A percentile compares a stretch with the other conserved stretches of the same genome.
These are phyloP conservation scores for Ruditapes philippinarum DNA, from an alignment of 1,140 invertebrate genomes.

Conservation along the genomic window DNA sequence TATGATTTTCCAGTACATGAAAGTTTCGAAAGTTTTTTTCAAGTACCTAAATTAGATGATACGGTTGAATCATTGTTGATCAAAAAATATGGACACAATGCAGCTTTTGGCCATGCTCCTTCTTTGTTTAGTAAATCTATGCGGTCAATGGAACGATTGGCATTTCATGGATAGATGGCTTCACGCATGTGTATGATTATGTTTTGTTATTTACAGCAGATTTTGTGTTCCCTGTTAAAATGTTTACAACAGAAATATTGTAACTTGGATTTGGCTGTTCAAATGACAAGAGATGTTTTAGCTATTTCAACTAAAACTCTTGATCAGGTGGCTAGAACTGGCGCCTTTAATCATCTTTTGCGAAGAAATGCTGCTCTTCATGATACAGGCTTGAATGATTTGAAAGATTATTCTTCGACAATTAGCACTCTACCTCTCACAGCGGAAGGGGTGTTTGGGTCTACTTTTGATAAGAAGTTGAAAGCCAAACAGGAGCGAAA, in stretches of 20 bases:
- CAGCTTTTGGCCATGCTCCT: too few relatives aligned
- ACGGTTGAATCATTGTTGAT: too few relatives aligned
- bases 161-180: constrained; percentile 4
- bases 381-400: constrained; percentile 21
- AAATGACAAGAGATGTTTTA: constrained; percentile 37
- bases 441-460: constrained; percentile 14
- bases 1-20: too few relatives aligned
- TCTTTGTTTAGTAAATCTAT: background rate
- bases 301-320: constrained; percentile 53
- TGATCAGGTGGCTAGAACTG: constrained; percentile 41
- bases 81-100: too few relatives aligned
- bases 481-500: constrained; percentile 6
- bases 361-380: background rate
- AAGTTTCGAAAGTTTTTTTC: too few relatives aligned
- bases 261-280: background rate
- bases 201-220: background rate
- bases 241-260: background rate
- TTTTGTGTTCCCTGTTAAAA: background rate
- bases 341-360: constrained; percentile 46
- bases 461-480: background rate
- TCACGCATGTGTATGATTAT: background rate
- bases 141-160: background rate
- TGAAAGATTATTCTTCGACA: background rate
- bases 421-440: constrained; percentile 4
- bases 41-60: too few relatives aligned